Evolutionary conservation across 2,888 invertebrate genomes (phyloP).

Genomic region (Leucophora obtusa): DNA sequence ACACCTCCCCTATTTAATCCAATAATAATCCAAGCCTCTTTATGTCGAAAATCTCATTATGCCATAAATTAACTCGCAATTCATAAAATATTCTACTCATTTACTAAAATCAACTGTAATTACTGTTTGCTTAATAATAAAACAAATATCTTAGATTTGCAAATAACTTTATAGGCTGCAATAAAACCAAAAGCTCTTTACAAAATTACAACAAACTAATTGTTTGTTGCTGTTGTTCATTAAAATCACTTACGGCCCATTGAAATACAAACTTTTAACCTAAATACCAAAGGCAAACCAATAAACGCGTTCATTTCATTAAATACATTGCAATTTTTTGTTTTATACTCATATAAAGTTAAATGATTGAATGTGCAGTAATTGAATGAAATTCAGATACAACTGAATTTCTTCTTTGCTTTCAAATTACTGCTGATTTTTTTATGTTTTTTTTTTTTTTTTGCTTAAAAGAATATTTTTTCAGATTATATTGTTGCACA

Average conservation of each 20-base stretch:
- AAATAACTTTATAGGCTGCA: neutral
- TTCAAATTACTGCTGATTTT: neutral
- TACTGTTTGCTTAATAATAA: neutral
- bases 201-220: conserved; percentile 3
- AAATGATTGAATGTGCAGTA: conserved; percentile 39
- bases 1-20: no score
- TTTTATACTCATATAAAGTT: conserved; percentile 3
- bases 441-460: conserved; percentile 8
- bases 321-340: neutral
- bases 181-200: neutral
- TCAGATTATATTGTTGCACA: neutral
- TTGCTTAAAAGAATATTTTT: neutral
- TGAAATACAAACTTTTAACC: conserved; percentile 41
- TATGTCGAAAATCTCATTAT: no score
- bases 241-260: conserved; percentile 37
- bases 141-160: neutral
- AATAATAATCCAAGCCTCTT: no score
- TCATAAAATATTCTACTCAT: neutral
- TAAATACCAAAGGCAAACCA: conserved; percentile 38
- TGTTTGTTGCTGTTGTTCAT: neutral
- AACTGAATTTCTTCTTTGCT: conserved; percentile 24
- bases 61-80: no score
- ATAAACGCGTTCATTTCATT: conserved; percentile 3
- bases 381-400: conserved; percentile 28
- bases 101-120: neutral